Percentiles rank a stretch among this genome's conserved stretches.
These are phyloP conservation scores for Pemphredon lugubris DNA, from an alignment of 2,888 invertebrate genomes.

Conservation along the genomic window DNA sequence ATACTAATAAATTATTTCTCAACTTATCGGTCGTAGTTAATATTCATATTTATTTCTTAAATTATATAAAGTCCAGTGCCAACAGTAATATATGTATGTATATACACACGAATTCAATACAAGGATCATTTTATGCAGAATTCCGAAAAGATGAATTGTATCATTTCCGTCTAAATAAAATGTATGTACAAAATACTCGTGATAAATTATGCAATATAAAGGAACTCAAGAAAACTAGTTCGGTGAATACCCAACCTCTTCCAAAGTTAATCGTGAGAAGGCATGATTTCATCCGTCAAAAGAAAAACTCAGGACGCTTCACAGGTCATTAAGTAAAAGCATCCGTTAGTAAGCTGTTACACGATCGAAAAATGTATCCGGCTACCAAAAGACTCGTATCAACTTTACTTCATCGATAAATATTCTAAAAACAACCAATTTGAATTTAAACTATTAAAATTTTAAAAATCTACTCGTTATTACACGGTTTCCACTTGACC, in stretches of 20 bases:
- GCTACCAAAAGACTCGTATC: slow-evolving; percentile 22
- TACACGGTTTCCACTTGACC: slow-evolving; percentile 86
- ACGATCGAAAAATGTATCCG: slow-evolving; percentile 29
- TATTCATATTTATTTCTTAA: slow-evolving; percentile 37
- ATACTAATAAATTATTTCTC: neutral
- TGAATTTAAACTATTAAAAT: slow-evolving; percentile 6
- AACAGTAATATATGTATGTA: slow-evolving; percentile 37
- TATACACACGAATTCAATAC: slow-evolving; percentile 51
- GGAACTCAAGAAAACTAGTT: slow-evolving; percentile 23
- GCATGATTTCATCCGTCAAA: slow-evolving; percentile 14
- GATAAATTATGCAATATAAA: slow-evolving; percentile 33
- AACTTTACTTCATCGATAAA: slow-evolving; percentile 14
- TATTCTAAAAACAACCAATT: slow-evolving; percentile 16
- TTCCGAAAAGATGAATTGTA: too few species aligned
- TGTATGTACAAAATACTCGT: slow-evolving; percentile 42
- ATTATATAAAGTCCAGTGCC: slow-evolving; percentile 49
- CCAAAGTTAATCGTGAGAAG: slow-evolving; percentile 18
- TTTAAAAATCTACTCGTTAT: slow-evolving; percentile 68
- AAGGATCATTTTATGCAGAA: slow-evolving; percentile 34
- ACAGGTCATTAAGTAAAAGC: slow-evolving; percentile 32
- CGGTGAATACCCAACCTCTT: slow-evolving; percentile 14
- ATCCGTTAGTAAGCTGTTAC: slow-evolving; percentile 10
- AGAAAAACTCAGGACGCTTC: slow-evolving; percentile 20
- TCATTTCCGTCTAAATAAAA: slow-evolving; percentile 18
- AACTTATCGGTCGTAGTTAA: slow-evolving; percentile 18